Percentiles rank a stretch among this genome's conserved stretches.
phyloP scores from a whole-genome alignment of 2,888 invertebrate species.

The Cacoxenus indagator region DNA sequence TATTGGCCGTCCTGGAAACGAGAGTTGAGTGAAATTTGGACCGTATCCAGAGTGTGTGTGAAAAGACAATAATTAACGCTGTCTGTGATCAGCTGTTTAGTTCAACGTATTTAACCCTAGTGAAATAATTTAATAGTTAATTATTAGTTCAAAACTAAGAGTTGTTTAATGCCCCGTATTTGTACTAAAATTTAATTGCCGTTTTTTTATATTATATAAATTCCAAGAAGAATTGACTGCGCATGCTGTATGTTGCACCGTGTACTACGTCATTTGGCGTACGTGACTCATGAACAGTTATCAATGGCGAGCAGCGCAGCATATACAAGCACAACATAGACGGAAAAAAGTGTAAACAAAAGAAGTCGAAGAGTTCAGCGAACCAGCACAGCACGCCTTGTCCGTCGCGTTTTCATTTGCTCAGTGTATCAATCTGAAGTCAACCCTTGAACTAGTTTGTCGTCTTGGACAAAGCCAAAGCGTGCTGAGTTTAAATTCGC shows the following conservation, averaged over 20 bases:
- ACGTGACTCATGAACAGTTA: conserved; percentile 62
- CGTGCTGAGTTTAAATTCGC: neutral
- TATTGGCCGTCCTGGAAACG: no score
- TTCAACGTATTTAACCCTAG: no score
- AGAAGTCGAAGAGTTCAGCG: conserved; percentile 2
- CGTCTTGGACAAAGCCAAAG: neutral
- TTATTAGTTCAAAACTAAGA: no score
- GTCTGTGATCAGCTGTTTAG: no score
- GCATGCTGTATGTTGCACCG: conserved; percentile 44
- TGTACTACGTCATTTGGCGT: conserved; percentile 45
- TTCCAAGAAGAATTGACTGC: neutral
- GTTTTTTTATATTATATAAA: neutral
- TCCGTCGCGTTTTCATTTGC: no score
- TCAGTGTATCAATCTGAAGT: neutral
- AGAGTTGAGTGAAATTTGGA: no score
- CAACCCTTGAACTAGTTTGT: conserved; percentile 12
- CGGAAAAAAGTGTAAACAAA: conserved; percentile 15
- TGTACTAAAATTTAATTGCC: neutral
- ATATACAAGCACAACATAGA: neutral
- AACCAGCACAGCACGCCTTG: neutral
- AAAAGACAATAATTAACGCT: no score
- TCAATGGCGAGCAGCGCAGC: conserved; percentile 50
- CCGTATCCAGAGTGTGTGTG: no score
- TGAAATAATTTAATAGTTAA: no score
- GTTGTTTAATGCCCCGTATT: no score